Base-by-base conservation (phyloP, 2,797 vertebrate species). In the Peromyscus nudipes region DNA sequence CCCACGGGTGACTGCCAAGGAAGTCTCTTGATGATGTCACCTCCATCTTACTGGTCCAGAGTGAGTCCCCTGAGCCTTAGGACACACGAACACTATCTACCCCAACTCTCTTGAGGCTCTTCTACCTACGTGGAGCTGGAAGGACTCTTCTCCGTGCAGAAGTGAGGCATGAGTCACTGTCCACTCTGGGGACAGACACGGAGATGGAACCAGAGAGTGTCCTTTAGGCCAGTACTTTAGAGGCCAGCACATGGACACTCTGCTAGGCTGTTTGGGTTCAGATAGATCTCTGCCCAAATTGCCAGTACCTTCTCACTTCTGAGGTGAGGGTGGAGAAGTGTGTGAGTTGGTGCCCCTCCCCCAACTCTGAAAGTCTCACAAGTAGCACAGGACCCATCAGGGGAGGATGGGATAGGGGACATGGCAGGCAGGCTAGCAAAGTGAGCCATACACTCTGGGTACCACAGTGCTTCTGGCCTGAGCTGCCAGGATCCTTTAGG, bases 71-170 rank as follows among this genome's bases (percentile, higher is more conserved):
- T 10, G 27, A 25, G 55, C 82, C 55, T 67, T 65, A 46, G 40
- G 43, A 62, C 16, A 19, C 7, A 4, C 6, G 43, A 43, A 69
- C 9, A 29, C 14, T 65, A 4, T 37, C 60, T 67, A 37, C 21
- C 29, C 34, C 46, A 8, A 13, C 13, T 12, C 16, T 0, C 2
- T 10, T 40, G 27, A 34, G 82, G 31, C 37, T n/a, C 71, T 16
- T 1, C 25, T 0, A 0, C 64, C 69, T 13, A 37, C 4, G 2
- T 0, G 17, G 27, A 29, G 25, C 0, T 0, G 25, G 73, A 73
- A 31, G 73, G 49, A 46, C 9, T 67, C n/a, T 12, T 0, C 0
- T 49, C 65, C 1, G 0, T 0, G 27, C 31, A 10, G 46, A 17
- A 40, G 57, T 37, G 0, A 34, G 64, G 25, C 9, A 4, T 0